These are phyloP conservation scores for Orius insidiosus DNA, from an alignment of 1,140 invertebrate genomes.

Conservation along the genomic window DNA sequence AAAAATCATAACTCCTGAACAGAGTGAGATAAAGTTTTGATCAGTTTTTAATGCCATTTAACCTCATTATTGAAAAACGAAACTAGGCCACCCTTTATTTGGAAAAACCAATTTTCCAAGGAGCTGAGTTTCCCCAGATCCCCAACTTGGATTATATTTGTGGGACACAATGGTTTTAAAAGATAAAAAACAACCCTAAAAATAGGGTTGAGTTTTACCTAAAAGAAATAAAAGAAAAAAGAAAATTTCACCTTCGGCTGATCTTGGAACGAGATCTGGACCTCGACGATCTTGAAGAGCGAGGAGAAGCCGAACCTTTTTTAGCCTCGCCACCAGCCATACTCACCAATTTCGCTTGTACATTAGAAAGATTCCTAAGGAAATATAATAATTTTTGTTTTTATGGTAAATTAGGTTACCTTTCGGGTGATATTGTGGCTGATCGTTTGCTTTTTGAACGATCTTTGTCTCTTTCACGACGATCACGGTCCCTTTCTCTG, in stretches of 20 bases:
- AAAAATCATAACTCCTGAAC: no score
- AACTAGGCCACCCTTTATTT: no score
- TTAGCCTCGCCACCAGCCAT: slow-evolving; percentile 29
- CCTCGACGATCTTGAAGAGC: slow-evolving; percentile 23
- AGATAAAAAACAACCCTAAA: neutral
- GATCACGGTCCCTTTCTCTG: slow-evolving; percentile 16
- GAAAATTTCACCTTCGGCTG: slow-evolving; percentile 7
- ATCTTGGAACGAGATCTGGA: slow-evolving; percentile 10
- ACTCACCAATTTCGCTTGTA: slow-evolving; percentile 40
- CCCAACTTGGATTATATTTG: no score
- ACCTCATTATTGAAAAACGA: no score
- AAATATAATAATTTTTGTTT: no score
- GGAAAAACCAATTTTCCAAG: no score
- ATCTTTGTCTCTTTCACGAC: slow-evolving; percentile 28
- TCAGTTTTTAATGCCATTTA: no score
- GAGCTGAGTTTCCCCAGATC: no score
- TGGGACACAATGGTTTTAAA: no score
- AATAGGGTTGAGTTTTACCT: no score
- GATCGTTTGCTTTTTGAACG: slow-evolving; percentile 24
- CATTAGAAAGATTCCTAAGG: slow-evolving; percentile 29
- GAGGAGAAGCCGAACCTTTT: slow-evolving; percentile 27
- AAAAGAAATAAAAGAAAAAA: neutral
- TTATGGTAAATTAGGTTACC: slow-evolving; percentile 8
- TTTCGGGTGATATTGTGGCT: slow-evolving; percentile 17
- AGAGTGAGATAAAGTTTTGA: no score